A percentile compares a stretch with the other conserved stretches of the same genome.
phyloP scores from a whole-genome alignment of 2,113 vertebrate species.

The Podocnemis expansa region DNA sequence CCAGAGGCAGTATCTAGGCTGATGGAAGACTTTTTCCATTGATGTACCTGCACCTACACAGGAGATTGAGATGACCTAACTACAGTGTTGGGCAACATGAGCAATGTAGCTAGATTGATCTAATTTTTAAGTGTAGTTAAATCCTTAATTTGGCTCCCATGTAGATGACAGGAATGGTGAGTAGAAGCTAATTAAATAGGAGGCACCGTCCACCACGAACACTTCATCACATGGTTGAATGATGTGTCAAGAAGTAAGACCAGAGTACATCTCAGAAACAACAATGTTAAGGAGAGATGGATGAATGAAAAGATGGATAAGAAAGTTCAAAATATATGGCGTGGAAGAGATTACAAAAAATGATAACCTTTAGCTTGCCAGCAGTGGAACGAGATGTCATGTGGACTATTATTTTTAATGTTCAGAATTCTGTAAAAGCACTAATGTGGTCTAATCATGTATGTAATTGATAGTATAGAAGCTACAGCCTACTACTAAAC shows the following conservation, averaged over 20 bases:
- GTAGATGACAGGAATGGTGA: background rate
- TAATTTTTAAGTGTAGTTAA: background rate
- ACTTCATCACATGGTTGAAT: background rate
- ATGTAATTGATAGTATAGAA: constrained; percentile 61
- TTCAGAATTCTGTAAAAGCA: constrained; percentile 39
- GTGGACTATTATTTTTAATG: background rate
- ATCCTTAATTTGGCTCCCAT: background rate
- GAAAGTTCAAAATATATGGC: constrained; percentile 27
- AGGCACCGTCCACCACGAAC: background rate
- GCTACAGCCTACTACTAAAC: constrained; percentile 50
- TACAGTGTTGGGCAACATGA: background rate
- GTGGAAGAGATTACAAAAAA: constrained; percentile 13
- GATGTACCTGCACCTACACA: background rate
- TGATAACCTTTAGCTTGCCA: background rate
- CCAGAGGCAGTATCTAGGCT: background rate
- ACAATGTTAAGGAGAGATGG: background rate
- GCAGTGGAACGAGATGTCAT: background rate
- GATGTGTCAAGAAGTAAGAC: background rate
- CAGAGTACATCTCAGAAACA: constrained; percentile 36
- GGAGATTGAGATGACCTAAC: background rate
- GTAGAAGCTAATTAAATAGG: background rate
- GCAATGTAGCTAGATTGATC: background rate
- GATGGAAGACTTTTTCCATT: background rate
- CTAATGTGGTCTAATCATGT: constrained; percentile 15
- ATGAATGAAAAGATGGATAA: constrained; percentile 45